A percentile compares a stretch with the other conserved stretches of the same genome.
Conservation (phyloP, 2,113 vertebrate genomes). For the Amazona guildingii region DNA sequence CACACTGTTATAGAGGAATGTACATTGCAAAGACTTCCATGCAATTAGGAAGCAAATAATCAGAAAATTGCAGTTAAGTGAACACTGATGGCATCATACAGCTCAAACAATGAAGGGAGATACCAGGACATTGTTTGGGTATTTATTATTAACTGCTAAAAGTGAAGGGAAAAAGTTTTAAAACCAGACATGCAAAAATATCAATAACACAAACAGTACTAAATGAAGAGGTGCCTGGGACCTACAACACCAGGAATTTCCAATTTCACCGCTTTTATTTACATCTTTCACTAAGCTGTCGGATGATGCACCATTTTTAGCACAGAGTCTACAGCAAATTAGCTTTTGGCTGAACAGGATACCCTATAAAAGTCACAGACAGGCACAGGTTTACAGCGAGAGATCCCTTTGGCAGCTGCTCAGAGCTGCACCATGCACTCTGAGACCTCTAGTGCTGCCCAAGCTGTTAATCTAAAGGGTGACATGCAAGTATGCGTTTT, state of each 20-base stretch:
- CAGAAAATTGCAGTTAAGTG: background rate
- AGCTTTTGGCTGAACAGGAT: slow-evolving; percentile 25
- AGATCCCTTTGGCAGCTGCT: slow-evolving; percentile 36
- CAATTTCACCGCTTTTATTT: background rate
- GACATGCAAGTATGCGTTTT: background rate
- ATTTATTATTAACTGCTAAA: background rate
- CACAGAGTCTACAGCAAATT: slow-evolving; percentile 25
- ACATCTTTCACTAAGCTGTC: background rate
- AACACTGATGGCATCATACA: background rate
- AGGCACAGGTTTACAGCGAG: background rate
- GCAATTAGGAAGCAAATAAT: background rate
- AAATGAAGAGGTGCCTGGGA: background rate
- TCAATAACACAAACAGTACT: background rate
- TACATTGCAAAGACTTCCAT: background rate
- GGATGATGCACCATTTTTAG: background rate
- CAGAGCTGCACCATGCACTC: background rate
- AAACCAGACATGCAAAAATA: background rate
- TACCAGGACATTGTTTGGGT: background rate
- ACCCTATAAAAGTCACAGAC: slow-evolving; percentile 16
- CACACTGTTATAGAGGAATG: background rate
- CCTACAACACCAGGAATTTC: background rate
- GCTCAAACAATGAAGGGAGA: background rate
- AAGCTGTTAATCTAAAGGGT: background rate
- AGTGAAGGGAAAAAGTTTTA: background rate
- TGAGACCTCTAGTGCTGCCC: background rate